Evolutionary conservation across 2,888 invertebrate genomes (phyloP).

Genomic region (Ypsolopha sequella): DNA sequence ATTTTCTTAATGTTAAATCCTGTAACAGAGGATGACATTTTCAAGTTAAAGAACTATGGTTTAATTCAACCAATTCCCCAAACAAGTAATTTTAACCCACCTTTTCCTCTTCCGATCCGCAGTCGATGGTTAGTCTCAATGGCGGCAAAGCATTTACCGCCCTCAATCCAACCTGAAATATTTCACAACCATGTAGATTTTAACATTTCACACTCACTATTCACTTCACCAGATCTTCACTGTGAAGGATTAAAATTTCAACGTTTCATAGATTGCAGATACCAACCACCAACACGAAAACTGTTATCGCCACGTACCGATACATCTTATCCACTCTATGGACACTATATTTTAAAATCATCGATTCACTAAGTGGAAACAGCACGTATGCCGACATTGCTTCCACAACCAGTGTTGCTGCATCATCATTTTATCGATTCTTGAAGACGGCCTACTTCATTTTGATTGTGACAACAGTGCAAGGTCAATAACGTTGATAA

Average conservation of each 20-base stretch:
- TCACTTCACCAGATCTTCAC: not conserved
- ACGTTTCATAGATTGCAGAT: conserved; percentile 11
- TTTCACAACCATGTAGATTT: conserved; percentile 7
- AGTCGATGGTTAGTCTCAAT: conserved; percentile 45
- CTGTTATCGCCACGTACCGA: conserved; percentile 36
- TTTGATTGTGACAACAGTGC: not conserved
- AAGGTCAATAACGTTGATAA: not conserved
- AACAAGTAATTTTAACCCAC: too few species aligned
- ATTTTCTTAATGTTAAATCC: not conserved
- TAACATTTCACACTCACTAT: not conserved
- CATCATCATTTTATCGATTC: conserved; percentile 14
- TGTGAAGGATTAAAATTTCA: not conserved
- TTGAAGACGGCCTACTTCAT: conserved; percentile 1
- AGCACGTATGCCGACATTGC: conserved; percentile 29
- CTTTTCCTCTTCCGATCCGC: conserved; percentile 36
- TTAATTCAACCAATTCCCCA: too few species aligned
- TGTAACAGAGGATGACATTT: not conserved
- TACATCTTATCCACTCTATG: conserved; percentile 32
- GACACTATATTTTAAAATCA: conserved; percentile 33
- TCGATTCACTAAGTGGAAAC: conserved; percentile 10
- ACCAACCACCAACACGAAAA: conserved; percentile 39
- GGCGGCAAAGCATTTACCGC: conserved; percentile 30
- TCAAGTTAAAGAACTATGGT: not conserved
- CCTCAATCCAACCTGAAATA: conserved; percentile 24
- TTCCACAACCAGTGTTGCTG: conserved; percentile 8